Evolutionary conservation across 2,113 vertebrate species (phyloP).

Genomic region (Bolborhynchus lineola): DNA sequence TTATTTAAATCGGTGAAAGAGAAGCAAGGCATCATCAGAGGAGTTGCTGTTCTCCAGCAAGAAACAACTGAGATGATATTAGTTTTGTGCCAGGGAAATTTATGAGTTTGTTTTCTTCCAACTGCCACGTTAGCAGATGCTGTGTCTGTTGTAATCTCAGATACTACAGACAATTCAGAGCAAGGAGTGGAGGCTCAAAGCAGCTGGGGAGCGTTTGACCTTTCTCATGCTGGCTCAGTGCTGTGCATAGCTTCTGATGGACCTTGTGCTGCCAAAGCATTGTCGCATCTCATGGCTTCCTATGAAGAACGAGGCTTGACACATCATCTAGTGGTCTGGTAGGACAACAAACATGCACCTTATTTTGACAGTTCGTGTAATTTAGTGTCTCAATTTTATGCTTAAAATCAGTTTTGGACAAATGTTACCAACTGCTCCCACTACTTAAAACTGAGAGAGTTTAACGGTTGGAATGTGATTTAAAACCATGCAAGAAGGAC

Average conservation of each 20-base stretch:
- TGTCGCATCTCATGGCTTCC: accelerated
- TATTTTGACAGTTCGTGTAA: neutral
- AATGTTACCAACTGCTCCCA: accelerated
- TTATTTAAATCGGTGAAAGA: neutral
- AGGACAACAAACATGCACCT: neutral
- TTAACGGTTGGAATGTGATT: neutral
- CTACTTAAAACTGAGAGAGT: neutral
- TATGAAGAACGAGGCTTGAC: neutral
- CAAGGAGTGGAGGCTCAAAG: neutral
- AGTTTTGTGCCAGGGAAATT: neutral
- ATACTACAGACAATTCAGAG: neutral
- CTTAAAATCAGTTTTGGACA: neutral
- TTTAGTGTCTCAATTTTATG: neutral
- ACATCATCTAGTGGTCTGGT: neutral
- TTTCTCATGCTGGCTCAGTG: neutral
- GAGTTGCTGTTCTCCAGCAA: neutral
- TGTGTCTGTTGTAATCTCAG: neutral
- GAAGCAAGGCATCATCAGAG: neutral
- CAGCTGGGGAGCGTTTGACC: neutral
- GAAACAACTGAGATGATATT: accelerated
- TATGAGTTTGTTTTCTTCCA: neutral
- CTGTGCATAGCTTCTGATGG: neutral
- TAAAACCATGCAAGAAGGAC: neutral
- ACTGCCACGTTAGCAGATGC: neutral
- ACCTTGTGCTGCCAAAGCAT: neutral